Base-by-base conservation (phyloP, 1,140 invertebrate species). In the Notospermus geniculatus region DNA sequence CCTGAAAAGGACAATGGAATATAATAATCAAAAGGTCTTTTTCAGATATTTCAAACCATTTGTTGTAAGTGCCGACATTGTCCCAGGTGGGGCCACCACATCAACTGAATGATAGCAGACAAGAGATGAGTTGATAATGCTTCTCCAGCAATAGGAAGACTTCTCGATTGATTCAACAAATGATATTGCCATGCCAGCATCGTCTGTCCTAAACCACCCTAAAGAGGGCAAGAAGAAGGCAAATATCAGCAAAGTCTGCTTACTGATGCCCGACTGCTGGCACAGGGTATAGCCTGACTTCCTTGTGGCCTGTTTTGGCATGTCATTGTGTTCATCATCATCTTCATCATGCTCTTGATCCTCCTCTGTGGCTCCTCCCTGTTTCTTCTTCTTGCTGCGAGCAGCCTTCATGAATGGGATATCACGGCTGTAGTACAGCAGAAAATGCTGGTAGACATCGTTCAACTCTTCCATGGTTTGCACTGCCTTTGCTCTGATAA, bases 371-470 rank as follows among this genome's bases (percentile, higher is more conserved):
- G 39, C 41, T 7, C 29, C 32, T 27, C 15, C 28, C 53, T n/a
- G 53, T 45, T 67, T 50, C 29, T 55, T 71, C 59, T 71, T 75
- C 52, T 60, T 70, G 88, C 90, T 50, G 79, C 80, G 50, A 84
- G 82, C 72, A 77, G 90, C 89, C 71, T 94, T 90, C 92, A 96
- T 95, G 56, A 86, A 86, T 0, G 89, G 88, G 54, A 95, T 84
- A 54, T 97, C 91, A 25, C 87, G 86, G 0, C 89, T 89, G 75
- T 98, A 98, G 74, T 98, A 95, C 0, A 98, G 81, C 63, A 93
- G 86, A 74, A 98, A 98, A 74, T 97, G 93, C 67, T 90, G 88
- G 79, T 97, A 93, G 0, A 93, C 88, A 74, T 98, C 96, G 65
- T 90, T 90, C 0, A 98, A 79, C 76, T 97, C 93, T 80, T 97